Evolutionary conservation across 2,888 invertebrate species (phyloP), one percentile per base, ranked within the genome.

Genomic region (Cantharis flavilabris): DNA sequence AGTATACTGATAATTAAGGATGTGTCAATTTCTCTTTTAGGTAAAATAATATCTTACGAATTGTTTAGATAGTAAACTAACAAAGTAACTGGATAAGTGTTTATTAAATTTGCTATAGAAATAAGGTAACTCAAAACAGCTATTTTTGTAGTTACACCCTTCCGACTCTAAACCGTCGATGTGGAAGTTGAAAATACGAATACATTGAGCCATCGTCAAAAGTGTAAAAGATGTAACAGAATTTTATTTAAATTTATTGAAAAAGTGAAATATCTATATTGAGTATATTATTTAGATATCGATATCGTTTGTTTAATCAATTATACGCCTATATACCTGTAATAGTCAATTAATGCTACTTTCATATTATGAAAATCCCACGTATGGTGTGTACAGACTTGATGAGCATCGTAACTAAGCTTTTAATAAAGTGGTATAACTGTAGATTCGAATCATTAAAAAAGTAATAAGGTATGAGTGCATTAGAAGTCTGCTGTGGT

Each of bases 341-440:
- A 30, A 70, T 70, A 23, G n/a, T 23, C 33, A 20, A 70, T 70
- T 70, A 70, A 70, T 70, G 49, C n/a, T 67, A 67, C 23, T 67
- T 67, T 67, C 13, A 64, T 13, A 67, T 14, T 26, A 26, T 23
- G 65, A 65, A 70, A 69, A 64, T 70, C 69, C 70, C 63, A 69
- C 73, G 73, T 63, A 28, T 30, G 70, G 70, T 23, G 65, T 65
- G 49, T 63, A 70, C 23, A 20, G 73, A 70, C 69, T 67, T 63
- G 69, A 73, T 70, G 70, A 70, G 63, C 73, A 69, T 73, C 62
- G 5, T 71, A 75, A 73, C 13, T 75, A 49, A 75, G 62, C 62
- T 26, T 65, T 64, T 75, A 74, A 75, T 71, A 75, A 49, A 75
- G 70, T 63, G 67, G 62, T 75, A 67, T 65, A 75, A 75, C 75